Evolutionary conservation across 1,140 invertebrate species (phyloP).

Genomic region (Drosophila lowei): DNA sequence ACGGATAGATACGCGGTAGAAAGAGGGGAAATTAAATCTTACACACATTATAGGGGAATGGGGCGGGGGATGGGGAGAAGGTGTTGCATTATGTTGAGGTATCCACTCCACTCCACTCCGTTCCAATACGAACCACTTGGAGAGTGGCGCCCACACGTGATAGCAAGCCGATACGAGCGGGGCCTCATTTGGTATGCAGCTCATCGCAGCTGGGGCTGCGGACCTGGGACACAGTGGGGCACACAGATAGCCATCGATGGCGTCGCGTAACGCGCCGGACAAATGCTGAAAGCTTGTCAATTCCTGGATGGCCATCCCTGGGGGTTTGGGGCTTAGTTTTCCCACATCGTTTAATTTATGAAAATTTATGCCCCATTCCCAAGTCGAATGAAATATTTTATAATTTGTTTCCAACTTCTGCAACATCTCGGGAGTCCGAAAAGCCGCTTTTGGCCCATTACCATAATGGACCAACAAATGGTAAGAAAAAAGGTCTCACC

Average conservation of each 20-base stretch:
- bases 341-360: conserved; percentile 62
- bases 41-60: conserved; percentile 46
- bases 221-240: conserved; percentile 11
- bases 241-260: conserved; percentile 62
- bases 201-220: conserved; percentile 21
- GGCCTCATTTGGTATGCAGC: conserved; percentile 69
- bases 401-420: conserved; percentile 69
- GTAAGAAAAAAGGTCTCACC: conserved; percentile 27
- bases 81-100: conserved; percentile 35
- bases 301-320: conserved; percentile 32
- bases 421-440: conserved; percentile 16
- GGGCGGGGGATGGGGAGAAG: conserved; percentile 7
- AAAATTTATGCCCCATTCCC: conserved; percentile 61
- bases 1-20: conserved; percentile 27
- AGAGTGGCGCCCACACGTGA: conserved; percentile 69
- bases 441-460: conserved; percentile 58
- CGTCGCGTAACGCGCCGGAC: conserved; percentile 66
- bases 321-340: conserved; percentile 25
- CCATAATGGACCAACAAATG: conserved; percentile 65
- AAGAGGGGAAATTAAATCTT: conserved; percentile 41
- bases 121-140: conserved; percentile 1
- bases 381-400: conserved; percentile 51
- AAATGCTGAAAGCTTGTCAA: conserved; percentile 72
- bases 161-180: not conserved
- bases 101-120: conserved; percentile 5